Conservation (phyloP, 1,140 invertebrate genomes). For the Linepithema humile region DNA sequence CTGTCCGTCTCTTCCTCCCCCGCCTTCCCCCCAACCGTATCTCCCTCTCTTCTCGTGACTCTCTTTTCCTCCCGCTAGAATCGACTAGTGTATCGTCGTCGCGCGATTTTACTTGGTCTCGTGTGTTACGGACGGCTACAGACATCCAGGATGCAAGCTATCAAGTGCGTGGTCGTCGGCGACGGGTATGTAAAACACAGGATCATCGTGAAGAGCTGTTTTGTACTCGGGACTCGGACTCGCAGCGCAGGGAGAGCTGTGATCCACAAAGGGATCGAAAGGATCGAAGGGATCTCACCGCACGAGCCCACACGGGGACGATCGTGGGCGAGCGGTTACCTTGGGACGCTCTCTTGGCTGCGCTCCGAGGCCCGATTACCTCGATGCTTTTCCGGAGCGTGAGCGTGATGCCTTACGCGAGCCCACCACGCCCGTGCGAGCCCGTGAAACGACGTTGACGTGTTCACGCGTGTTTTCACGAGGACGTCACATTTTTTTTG, state of each 20-base stretch:
- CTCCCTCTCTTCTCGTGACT: background rate
- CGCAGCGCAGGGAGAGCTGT: background rate
- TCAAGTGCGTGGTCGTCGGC: constrained; percentile 97
- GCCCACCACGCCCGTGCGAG: constrained; percentile 36
- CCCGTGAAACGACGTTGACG: constrained; percentile 11
- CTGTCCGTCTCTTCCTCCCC: constrained; percentile 34
- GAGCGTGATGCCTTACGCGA: background rate
- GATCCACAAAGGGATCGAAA: background rate
- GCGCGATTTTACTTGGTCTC: constrained; percentile 64
- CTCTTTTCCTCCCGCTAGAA: constrained; percentile 38
- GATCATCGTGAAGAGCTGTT: background rate
- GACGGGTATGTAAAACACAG: constrained; percentile 90
- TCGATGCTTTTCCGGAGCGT: background rate
- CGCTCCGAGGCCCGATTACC: background rate
- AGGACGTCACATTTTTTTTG: constrained; percentile 1
- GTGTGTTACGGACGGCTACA: constrained; percentile 63
- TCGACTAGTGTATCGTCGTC: constrained; percentile 63
- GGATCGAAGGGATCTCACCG: background rate
- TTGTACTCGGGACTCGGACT: too few species aligned
- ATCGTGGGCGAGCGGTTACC: background rate
- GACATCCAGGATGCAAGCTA: constrained; percentile 91
- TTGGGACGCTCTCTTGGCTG: background rate
- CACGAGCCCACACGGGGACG: background rate
- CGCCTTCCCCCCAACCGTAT: background rate
- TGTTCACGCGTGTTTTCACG: constrained; percentile 22